phyloP scores from a whole-genome alignment of 2,888 invertebrate species.

The Gymnoscelis rufifasciata region DNA sequence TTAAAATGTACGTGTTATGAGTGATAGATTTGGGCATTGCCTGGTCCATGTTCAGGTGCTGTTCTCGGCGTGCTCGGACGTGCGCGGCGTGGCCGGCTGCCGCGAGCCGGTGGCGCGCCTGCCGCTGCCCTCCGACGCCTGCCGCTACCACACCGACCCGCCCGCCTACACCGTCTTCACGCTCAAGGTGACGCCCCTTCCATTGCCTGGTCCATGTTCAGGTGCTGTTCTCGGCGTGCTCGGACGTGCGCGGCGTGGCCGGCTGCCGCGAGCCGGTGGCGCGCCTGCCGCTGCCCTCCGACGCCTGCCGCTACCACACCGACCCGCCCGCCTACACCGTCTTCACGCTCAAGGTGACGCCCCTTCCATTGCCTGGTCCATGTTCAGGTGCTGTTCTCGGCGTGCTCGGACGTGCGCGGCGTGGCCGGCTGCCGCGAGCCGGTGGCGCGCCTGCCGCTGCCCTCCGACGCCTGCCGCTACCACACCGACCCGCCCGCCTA shows the following conservation, averaged over 20 bases:
- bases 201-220: too few relatives aligned
- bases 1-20: too few relatives aligned
- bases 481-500: too few relatives aligned
- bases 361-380: too few relatives aligned
- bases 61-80: slow-evolving; percentile 87
- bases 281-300: slow-evolving; percentile 80
- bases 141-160: slow-evolving; percentile 84
- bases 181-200: too few relatives aligned
- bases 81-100: slow-evolving; percentile 84
- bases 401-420: slow-evolving; percentile 86
- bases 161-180: slow-evolving; percentile 82
- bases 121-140: slow-evolving; percentile 80
- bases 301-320: slow-evolving; percentile 85
- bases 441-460: too few relatives aligned
- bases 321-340: slow-evolving; percentile 82
- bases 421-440: too few relatives aligned
- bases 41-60: too few relatives aligned
- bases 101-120: slow-evolving; percentile 84
- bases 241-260: slow-evolving; percentile 83
- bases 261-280: slow-evolving; percentile 86
- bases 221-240: slow-evolving; percentile 89
- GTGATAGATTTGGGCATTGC: too few relatives aligned
- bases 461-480: slow-evolving; percentile 85
- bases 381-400: slow-evolving; percentile 87
- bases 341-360: slow-evolving; percentile 86